Evolutionary conservation across 1,140 invertebrate species (phyloP), one percentile per base, ranked within the genome.

Genomic region (Triops cancriformis): DNA sequence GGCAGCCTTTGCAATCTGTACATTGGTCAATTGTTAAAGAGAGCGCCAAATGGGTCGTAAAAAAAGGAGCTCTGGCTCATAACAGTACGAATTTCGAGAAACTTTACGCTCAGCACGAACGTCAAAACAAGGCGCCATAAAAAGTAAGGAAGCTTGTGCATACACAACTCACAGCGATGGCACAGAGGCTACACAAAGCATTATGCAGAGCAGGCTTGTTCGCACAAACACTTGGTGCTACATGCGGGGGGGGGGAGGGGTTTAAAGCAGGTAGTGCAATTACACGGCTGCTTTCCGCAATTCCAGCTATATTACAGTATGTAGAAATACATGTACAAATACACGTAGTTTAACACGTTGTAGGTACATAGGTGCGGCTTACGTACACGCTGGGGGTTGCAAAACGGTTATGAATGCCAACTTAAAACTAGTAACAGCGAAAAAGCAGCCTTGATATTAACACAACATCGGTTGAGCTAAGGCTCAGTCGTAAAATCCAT

Each of bases 391-490:
- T 18, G 6, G 18, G 51, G 51, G 51, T 14, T 64, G 51, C 51
- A 64, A 64, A 37, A 37, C 51, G 51, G 51, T 64, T 64, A 23
- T 64, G 51, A 64, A 64, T 64, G 51, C 51, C 51, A 64, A 18
- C 51, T 64, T 64, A 18, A 64, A 64, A 23, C 10, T 64, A 18
- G 51, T 64, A 64, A 64, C 51, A 18, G 23, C 18, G 51, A 64
- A 64, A 64, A 64, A 64, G 51, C 51, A 64, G 51, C 51, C 18
- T 23, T n/a, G 51, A 64, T 64, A 64, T 64, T 64, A 64, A 64
- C 51, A 64, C 51, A 64, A 64, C 10, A 64, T 64, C 23, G 51
- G 51, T 64, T 64, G 1, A 64, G 23, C 51, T 64, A 64, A 18
- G 51, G 23, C 51, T 18, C 18, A 23, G 51, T 14, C 51, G 23